Percentiles rank a stretch among this genome's conserved stretches.
Conservation (phyloP, 2,113 vertebrate genomes). For the Dryoscopus gambensis region DNA sequence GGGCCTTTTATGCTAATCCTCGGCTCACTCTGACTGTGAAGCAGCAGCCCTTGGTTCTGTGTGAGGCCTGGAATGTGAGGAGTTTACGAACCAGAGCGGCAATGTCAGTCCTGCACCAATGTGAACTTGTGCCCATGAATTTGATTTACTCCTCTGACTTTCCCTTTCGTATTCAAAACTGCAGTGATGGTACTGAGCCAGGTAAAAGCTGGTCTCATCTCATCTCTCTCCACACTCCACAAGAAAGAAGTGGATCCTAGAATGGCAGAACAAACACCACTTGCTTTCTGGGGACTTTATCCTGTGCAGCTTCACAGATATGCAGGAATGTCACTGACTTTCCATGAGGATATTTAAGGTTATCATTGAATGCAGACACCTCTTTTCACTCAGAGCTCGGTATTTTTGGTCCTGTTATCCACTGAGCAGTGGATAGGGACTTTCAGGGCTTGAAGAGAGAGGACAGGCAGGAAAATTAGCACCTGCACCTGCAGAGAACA, state of each 20-base stretch:
- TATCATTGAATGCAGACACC: fast-evolving
- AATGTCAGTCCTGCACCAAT: fast-evolving
- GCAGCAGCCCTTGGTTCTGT: neutral
- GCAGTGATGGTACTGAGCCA: neutral
- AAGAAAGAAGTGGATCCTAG: neutral
- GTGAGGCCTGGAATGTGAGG: fast-evolving
- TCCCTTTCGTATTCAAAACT: neutral
- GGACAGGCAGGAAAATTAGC: neutral
- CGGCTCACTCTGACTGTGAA: fast-evolving
- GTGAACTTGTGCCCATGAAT: neutral
- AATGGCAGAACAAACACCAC: neutral
- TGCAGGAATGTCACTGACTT: neutral
- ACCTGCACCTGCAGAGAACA: fast-evolving
- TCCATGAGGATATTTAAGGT: neutral
- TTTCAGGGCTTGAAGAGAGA: neutral
- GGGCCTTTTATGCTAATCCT: neutral
- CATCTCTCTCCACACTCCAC: neutral
- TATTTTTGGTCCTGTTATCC: neutral
- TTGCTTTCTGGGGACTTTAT: neutral
- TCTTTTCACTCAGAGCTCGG: fast-evolving
- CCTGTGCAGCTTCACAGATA: neutral
- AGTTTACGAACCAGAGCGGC: neutral
- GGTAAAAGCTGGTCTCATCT: neutral
- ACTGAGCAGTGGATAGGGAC: neutral
- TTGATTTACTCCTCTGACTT: neutral